A percentile compares a stretch with the other conserved stretches of the same genome.
These are phyloP conservation scores for Amphilophus citrinellus DNA, from an alignment of 2,113 vertebrate genomes.

Conservation along the genomic window DNA sequence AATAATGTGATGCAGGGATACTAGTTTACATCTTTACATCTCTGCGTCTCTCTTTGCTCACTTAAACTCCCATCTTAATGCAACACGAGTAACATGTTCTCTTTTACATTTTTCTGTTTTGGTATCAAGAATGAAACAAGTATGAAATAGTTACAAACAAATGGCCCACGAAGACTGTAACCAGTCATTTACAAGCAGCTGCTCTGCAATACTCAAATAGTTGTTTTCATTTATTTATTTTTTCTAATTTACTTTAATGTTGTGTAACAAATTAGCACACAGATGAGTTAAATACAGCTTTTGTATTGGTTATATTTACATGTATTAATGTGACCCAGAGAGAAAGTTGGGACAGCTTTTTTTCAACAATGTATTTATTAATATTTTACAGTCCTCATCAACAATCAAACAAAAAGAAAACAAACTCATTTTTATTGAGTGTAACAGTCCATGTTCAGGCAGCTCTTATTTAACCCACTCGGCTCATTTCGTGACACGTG, in stretches of 20 bases:
- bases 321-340: not conserved
- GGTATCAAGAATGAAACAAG: not conserved
- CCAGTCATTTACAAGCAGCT: not conserved
- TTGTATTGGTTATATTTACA: not conserved
- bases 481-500: not conserved
- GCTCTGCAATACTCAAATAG: not conserved
- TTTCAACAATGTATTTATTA: not conserved
- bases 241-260: not conserved
- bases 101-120: not conserved
- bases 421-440: not conserved
- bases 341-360: not conserved
- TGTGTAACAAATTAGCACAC: not conserved
- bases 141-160: not conserved
- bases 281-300: not conserved
- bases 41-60: too few species aligned
- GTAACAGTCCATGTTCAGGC: not conserved
- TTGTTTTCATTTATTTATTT: not conserved
- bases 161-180: not conserved
- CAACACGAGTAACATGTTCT: too few species aligned
- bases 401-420: not conserved
- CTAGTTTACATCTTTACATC: too few species aligned
- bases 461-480: not conserved
- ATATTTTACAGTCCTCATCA: not conserved
- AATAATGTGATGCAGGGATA: too few species aligned
- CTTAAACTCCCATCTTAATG: too few species aligned